phyloP scores from a whole-genome alignment of 2,113 vertebrate genomes.

The Charina bottae region DNA sequence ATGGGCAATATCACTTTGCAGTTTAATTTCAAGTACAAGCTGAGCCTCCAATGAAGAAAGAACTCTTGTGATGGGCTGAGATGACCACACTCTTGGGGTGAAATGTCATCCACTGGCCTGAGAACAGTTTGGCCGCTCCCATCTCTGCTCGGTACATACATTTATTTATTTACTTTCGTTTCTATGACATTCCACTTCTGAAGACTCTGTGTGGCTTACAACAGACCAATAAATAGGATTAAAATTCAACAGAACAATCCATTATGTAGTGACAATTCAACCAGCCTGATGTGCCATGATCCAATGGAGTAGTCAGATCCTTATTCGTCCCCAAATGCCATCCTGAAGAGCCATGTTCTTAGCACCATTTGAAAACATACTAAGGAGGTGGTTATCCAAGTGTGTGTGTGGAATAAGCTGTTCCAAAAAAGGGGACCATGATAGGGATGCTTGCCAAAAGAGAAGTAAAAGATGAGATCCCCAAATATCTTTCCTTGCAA shows the following conservation, averaged over 20 bases:
- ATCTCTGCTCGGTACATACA: background rate
- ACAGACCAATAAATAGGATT: background rate
- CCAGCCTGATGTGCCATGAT: background rate
- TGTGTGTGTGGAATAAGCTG: background rate
- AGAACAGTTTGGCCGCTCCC: too few relatives aligned
- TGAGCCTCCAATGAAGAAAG: background rate
- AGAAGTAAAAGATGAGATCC: background rate
- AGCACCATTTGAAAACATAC: background rate
- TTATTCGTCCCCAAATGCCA: background rate
- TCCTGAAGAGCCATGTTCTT: background rate
- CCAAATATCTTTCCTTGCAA: background rate
- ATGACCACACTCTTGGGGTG: background rate
- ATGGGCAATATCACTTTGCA: slow-evolving; percentile 18
- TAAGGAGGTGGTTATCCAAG: background rate
- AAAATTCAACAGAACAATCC: background rate
- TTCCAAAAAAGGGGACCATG: background rate
- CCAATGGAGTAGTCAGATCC: background rate
- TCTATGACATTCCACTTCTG: background rate
- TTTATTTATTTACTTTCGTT: background rate
- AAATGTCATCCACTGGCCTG: background rate
- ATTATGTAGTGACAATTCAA: background rate
- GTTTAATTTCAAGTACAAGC: slow-evolving; percentile 23
- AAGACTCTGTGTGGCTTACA: background rate
- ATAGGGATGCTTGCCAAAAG: background rate
- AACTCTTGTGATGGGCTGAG: background rate